Percentiles rank a stretch among this genome's conserved stretches.
Evolutionary conservation across 1,140 invertebrate genomes (phyloP).

Genomic region (Andrena cerasifolii): DNA sequence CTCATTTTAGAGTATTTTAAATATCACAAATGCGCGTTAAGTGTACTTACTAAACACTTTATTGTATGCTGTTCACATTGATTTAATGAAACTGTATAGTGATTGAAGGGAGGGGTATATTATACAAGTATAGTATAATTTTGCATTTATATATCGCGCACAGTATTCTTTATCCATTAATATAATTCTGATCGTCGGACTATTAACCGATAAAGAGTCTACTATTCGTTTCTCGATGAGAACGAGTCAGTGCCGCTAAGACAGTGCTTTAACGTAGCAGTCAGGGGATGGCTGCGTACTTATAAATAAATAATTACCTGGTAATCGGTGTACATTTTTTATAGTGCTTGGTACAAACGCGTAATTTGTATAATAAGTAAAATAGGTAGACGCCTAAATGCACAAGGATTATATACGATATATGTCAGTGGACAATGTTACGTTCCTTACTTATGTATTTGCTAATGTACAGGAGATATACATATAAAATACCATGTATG

Average conservation of each 20-base stretch:
- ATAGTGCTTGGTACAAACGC: constrained; percentile 18
- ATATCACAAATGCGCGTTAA: not conserved
- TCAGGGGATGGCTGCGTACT: not conserved
- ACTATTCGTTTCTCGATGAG: not conserved
- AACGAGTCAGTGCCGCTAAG: not conserved
- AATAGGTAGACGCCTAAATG: not conserved
- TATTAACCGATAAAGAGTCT: constrained; percentile 31
- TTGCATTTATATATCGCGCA: not conserved
- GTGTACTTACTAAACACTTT: constrained; percentile 10
- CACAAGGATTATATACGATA: constrained; percentile 9
- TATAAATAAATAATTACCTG: not conserved
- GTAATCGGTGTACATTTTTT: constrained; percentile 21
- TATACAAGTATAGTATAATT: not conserved
- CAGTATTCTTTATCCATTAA: no score
- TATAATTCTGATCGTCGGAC: not conserved
- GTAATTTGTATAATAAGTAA: constrained; percentile 38
- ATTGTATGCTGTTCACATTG: not conserved
- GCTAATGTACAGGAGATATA: constrained; percentile 22
- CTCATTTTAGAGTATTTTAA: constrained; percentile 8
- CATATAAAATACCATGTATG: constrained; percentile 17
- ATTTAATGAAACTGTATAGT: not conserved
- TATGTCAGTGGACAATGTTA: constrained; percentile 24
- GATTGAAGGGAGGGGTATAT: not conserved
- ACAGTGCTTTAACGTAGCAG: constrained; percentile 6
- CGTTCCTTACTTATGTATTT: constrained; percentile 30